phyloP scores from a whole-genome alignment of 1,140 invertebrate genomes.

The Uloborus diversus region DNA sequence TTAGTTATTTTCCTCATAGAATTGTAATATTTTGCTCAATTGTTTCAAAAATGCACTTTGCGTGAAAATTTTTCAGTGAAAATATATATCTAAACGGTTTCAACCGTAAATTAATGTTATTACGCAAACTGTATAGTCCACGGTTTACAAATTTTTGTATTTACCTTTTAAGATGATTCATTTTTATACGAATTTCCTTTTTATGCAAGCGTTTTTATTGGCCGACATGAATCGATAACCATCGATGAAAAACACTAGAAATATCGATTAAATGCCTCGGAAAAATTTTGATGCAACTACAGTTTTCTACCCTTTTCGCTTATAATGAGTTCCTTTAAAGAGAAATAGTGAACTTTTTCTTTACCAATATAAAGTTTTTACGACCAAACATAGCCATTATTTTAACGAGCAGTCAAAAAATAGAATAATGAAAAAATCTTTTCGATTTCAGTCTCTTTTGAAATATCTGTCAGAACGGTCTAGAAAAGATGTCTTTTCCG shows the following conservation, averaged over 20 bases:
- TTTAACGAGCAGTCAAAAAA: conserved; percentile 44
- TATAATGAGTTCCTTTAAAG: conserved; percentile 41
- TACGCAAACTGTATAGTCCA: too few relatives aligned
- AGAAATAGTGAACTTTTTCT: conserved; percentile 11
- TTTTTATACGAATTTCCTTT: too few relatives aligned
- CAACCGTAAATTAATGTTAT: too few relatives aligned
- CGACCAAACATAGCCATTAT: conserved; percentile 44
- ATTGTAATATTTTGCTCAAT: too few relatives aligned
- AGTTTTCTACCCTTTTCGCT: conserved; percentile 21
- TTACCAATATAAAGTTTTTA: conserved; percentile 40
- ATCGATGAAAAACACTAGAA: conserved; percentile 26
- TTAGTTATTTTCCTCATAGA: too few relatives aligned
- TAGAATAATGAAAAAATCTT: not conserved
- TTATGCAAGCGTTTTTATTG: conserved; percentile 29
- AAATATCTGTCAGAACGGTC: conserved; percentile 5
- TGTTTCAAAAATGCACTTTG: too few relatives aligned
- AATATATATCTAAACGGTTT: too few relatives aligned
- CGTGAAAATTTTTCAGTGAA: too few relatives aligned
- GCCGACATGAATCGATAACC: conserved; percentile 1
- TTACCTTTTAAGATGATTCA: too few relatives aligned
- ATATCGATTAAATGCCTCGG: conserved; percentile 34
- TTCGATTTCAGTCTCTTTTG: conserved; percentile 29
- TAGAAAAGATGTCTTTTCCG: conserved; percentile 4
- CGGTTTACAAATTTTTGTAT: too few relatives aligned
- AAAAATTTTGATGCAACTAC: conserved; percentile 32